Evolutionary conservation across 2,888 invertebrate genomes (phyloP), one percentile per base, ranked within the genome.

Genomic region (Apamea crenata): DNA sequence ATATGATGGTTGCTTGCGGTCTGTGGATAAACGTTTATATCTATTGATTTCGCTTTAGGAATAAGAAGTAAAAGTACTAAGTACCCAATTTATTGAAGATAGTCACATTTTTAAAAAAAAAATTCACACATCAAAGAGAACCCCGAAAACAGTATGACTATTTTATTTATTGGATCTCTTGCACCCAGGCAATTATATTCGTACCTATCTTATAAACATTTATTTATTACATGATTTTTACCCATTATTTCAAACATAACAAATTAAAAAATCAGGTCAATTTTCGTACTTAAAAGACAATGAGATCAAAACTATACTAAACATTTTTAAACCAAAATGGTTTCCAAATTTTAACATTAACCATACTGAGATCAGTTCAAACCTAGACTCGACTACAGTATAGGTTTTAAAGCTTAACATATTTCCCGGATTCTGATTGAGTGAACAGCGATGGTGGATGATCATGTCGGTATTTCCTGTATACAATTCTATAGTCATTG

Each of bases 361-460:
- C 1, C n/a, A 32, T n/a, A 32, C 32, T 32, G 25, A 66, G 21
- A 10, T n/a, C 7, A 61, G n/a, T 36, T 56, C 8, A 59, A 70
- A 32, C 32, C 56, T 74, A n/a, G 18, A 50, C 29, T 56, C 8
- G 40, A 50, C 8, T 47, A 47, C 10, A 18, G 1, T 40, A 18
- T 53, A 65, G 18, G 10, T 2, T 63, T 68, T 59, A 81, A 68
- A 86, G n/a, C 40, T 76, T 86, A 36, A 88, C 32, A 77, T 91
- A 91, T 86, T 86, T 90, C 16, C 91, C 92, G 5, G 25, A 59
- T 8, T 66, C 1, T 5, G 77, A 77, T 75, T 77, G 80, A 59
- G 56, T 63, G 50, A 88, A 91, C 59, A 74, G 78, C 4, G 87
- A 76, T 6, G 90, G 90, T 0, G 83, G 75, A 74, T 93, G 92